A percentile compares a stretch with the other conserved stretches of the same genome.
Conservation (phyloP, 2,888 invertebrate genomes). For the Petrolisthes cinctipes region DNA sequence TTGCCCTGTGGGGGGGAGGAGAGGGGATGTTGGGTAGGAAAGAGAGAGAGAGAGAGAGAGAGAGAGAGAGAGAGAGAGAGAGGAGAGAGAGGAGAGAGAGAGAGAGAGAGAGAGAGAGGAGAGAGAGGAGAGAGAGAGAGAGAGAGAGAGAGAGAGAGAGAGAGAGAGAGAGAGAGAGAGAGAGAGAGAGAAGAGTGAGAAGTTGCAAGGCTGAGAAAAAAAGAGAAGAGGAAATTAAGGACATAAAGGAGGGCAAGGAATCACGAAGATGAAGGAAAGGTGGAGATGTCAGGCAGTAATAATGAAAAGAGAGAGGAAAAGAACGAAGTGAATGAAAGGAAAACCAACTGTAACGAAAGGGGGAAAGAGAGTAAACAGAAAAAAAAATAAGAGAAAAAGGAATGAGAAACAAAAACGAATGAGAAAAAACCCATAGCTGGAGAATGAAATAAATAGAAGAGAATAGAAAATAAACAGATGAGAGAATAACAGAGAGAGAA, state of each 20-base stretch:
- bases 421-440: neutral
- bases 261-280: neutral
- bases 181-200: neutral
- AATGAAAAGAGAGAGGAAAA: neutral
- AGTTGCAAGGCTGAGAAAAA: neutral
- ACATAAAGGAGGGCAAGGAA: too few relatives aligned
- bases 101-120: neutral
- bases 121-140: neutral
- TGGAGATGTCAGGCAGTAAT: neutral
- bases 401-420: neutral
- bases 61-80: neutral
- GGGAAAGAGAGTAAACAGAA: neutral
- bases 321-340: neutral
- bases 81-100: neutral
- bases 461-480: neutral
- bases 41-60: neutral
- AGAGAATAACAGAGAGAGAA: neutral
- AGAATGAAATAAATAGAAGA: neutral
- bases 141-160: neutral
- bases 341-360: neutral
- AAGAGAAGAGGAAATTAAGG: neutral
- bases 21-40: neutral
- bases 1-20: neutral
- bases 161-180: neutral
- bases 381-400: neutral